Base-by-base conservation (phyloP, 2,113 vertebrate genomes). In the Nematolebias whitei region DNA sequence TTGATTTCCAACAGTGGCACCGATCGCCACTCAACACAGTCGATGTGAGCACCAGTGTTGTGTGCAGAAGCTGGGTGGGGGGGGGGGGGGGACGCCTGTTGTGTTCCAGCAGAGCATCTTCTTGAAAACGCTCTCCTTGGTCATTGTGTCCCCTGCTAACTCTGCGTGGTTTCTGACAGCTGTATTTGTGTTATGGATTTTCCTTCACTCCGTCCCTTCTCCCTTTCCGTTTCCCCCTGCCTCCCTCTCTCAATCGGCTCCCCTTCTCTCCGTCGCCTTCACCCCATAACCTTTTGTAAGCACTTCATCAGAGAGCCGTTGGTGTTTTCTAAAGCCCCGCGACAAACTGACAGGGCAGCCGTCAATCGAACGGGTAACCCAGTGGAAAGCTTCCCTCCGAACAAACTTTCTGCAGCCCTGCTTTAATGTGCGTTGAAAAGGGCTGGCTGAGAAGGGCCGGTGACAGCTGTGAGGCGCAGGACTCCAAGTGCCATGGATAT, bases 181-280 rank as follows among this genome's bases (percentile, higher is more conserved):
- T 93, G 90, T 92, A 90, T 93, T 93, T 92, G 89, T 90, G 93
- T 91, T 93, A 93, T 94, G 88, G 93, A 93, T 94, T 93, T 93
- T 92, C 91, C 90, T 91, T 93, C 90, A 92, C 69, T 85, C 83
- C 2, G 44, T 78, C 81, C 83, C 56, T 67, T 82, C 77, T 87
- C 80, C 76, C 80, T 63, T 82, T 76, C 63, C 80, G 60, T 71
- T 51, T 57, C 51, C 71, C 53, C 55, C 51, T 63, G 55, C 82
- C 70, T 81, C 75, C 52, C 75, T 70, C 74, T 77, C 78, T 77
- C 87, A 71, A 85, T 85, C 64, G 56, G 60, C 84, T 83, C 72
- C 79, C 79, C 75, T 78, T 50, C 63, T 70, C 78, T 82, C 78
- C 66, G 13, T 54, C 76, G 65, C 78, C 82, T 62, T 75, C 80